A percentile compares a stretch with the other conserved stretches of the same genome.
These are phyloP conservation scores for Melitaea cinxia DNA, from an alignment of 1,140 invertebrate genomes.

Conservation along the genomic window DNA sequence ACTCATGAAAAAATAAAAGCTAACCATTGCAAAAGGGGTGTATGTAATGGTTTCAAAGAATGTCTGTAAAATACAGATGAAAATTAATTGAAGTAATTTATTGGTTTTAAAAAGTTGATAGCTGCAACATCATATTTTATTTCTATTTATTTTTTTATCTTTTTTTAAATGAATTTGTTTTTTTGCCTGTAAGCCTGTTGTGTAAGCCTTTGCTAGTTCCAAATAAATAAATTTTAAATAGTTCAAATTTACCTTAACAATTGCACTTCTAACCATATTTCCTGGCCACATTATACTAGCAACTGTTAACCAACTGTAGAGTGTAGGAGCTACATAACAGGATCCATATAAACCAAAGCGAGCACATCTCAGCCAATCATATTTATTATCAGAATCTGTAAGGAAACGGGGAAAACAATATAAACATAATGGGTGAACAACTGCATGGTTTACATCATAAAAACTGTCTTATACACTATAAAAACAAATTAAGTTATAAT, in stretches of 20 bases:
- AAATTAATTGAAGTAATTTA: not conserved
- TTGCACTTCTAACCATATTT: conserved; percentile 56
- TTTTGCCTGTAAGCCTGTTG: no score
- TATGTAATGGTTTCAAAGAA: conserved; percentile 91
- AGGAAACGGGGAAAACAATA: no score
- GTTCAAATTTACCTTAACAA: not conserved
- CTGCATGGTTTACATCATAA: no score
- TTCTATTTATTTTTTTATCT: no score
- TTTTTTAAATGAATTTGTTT: no score
- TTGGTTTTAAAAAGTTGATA: no score
- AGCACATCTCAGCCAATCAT: conserved; percentile 71
- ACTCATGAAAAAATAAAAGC: conserved; percentile 92
- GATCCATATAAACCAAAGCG: conserved; percentile 74
- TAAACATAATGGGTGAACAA: no score
- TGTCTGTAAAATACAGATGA: conserved; percentile 82
- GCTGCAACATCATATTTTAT: no score
- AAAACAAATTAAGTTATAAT: no score
- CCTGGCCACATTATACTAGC: conserved; percentile 74
- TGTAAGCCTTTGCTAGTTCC: no score
- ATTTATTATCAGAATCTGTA: conserved; percentile 52
- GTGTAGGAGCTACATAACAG: conserved; percentile 74
- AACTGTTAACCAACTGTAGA: conserved; percentile 71
- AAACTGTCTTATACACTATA: no score
- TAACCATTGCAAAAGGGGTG: conserved; percentile 89
- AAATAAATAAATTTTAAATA: not conserved